Conservation (phyloP, 1,140 invertebrate species). For the Oryctes rhinoceros region DNA sequence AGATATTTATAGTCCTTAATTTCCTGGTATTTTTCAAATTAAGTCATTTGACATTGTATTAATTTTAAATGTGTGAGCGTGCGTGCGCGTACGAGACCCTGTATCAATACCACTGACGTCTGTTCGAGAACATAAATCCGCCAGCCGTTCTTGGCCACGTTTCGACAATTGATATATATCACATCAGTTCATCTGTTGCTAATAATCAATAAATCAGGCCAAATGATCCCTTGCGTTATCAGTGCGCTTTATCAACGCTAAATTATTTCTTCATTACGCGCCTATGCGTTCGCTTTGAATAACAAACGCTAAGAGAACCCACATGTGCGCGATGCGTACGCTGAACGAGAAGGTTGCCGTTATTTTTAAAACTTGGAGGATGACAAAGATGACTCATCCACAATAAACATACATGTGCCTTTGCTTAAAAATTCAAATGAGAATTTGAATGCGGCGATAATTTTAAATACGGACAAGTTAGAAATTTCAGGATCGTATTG, state of each 20-base stretch:
- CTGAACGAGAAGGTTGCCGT: not conserved
- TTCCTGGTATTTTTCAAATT: constrained; percentile 24
- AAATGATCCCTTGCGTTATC: constrained; percentile 34
- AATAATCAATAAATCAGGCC: constrained; percentile 33
- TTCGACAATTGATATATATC: constrained; percentile 36
- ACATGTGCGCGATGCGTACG: not conserved
- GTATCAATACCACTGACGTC: constrained; percentile 13
- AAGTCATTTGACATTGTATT: constrained; percentile 32
- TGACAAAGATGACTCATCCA: too few relatives aligned
- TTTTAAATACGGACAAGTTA: not conserved
- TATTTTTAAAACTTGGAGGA: constrained; percentile 14
- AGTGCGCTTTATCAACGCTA: constrained; percentile 29
- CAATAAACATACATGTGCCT: not conserved
- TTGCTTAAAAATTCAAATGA: not conserved
- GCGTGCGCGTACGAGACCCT: not conserved
- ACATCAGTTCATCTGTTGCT: constrained; percentile 29
- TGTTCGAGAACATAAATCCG: constrained; percentile 26
- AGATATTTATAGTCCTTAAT: constrained; percentile 19
- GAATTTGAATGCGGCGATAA: not conserved
- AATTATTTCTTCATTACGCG: constrained; percentile 36
- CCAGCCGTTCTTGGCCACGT: constrained; percentile 18
- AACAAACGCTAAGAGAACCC: constrained; percentile 30
- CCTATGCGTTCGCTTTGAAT: constrained; percentile 11
- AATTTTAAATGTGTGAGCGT: not conserved
- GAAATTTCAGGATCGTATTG: too few relatives aligned